A percentile compares a stretch with the other conserved stretches of the same genome.
These are phyloP conservation scores for Seira musarum DNA, from an alignment of 2,888 invertebrate genomes.

Conservation along the genomic window DNA sequence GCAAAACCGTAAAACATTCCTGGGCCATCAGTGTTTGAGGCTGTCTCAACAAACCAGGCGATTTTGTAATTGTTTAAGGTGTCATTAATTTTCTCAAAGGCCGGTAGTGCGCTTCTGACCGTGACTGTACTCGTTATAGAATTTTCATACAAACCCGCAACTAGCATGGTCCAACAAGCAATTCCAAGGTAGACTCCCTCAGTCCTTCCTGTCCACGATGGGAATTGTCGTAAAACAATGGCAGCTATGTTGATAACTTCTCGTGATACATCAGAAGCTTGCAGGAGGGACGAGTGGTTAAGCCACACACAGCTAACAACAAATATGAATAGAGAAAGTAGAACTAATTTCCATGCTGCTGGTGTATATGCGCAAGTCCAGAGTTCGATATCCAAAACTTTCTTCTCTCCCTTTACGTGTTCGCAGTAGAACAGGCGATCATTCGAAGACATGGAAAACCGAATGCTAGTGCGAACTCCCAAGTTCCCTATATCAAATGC, in stretches of 20 bases:
- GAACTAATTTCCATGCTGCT: background rate
- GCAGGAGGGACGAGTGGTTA: background rate
- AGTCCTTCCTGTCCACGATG: background rate
- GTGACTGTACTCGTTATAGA: background rate
- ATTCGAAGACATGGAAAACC: background rate
- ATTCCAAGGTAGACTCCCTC: background rate
- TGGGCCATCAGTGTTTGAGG: no score
- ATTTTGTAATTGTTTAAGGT: background rate
- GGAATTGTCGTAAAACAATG: background rate
- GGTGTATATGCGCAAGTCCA: background rate
- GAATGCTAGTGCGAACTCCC: background rate
- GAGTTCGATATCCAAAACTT: background rate
- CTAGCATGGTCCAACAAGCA: background rate
- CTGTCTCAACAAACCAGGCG: no score
- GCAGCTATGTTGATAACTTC: background rate
- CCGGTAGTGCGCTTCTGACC: background rate
- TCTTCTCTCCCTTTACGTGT: background rate
- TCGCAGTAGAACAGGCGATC: background rate
- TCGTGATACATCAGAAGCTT: background rate
- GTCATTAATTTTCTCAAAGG: background rate
- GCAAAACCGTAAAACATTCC: no score
- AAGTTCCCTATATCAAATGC: background rate
- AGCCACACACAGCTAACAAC: background rate
- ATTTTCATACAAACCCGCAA: background rate
- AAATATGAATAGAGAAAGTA: background rate